These are phyloP conservation scores for Phragmatobia fuliginosa DNA, from an alignment of 2,888 invertebrate genomes.

Conservation along the genomic window DNA sequence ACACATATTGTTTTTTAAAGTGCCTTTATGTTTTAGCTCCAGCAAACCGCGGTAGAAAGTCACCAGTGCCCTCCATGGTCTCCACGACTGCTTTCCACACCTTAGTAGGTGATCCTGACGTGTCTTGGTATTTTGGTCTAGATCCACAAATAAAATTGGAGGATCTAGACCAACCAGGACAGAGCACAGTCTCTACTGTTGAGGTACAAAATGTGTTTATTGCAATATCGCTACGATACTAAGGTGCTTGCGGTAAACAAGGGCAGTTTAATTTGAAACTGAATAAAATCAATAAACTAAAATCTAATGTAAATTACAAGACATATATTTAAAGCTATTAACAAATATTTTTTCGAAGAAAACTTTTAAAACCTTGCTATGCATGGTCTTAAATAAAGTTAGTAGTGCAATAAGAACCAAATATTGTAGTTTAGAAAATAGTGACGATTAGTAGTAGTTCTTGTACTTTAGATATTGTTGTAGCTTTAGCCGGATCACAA, in stretches of 20 bases:
- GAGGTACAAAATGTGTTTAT: slow-evolving; percentile 61
- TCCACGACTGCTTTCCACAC: slow-evolving; percentile 72
- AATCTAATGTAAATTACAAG: background rate
- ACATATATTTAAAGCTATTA: background rate
- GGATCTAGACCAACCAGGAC: slow-evolving; percentile 74
- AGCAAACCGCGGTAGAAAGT: slow-evolving; percentile 64
- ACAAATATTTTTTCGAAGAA: background rate
- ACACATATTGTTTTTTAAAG: background rate
- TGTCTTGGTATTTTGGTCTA: slow-evolving; percentile 83
- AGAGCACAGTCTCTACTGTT: slow-evolving; percentile 67
- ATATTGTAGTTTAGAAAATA: background rate
- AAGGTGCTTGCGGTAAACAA: background rate
- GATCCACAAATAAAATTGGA: slow-evolving; percentile 82
- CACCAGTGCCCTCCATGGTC: slow-evolving; percentile 70
- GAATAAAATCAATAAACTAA: too few relatives aligned
- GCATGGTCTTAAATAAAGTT: background rate
- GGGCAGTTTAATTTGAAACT: background rate
- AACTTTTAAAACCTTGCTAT: background rate
- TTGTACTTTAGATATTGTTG: background rate
- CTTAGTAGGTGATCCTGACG: slow-evolving; percentile 72
- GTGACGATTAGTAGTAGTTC: background rate
- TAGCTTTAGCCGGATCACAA: background rate
- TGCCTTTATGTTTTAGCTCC: slow-evolving; percentile 32
- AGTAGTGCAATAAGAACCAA: background rate
- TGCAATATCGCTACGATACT: background rate